Base-by-base conservation (phyloP, 2,113 vertebrate genomes). In the Nothocercus julius region DNA sequence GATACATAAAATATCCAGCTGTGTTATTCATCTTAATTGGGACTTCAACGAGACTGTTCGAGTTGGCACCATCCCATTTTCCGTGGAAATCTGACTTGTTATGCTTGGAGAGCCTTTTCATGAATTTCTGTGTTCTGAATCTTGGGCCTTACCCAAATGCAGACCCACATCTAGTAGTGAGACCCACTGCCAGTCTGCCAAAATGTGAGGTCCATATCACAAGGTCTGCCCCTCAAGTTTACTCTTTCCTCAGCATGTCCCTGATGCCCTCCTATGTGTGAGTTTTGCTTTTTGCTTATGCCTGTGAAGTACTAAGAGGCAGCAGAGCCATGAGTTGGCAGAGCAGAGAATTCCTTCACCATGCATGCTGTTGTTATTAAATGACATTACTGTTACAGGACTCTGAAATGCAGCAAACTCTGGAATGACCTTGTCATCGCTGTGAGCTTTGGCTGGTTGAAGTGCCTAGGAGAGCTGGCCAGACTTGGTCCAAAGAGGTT, bases 1-100 rank as follows among this genome's bases (percentile, higher is more conserved):
- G 93, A 85, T 95, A 68, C 28, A 78, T 94, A 81, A 94, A 94
- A 90, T 94, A 93, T 61, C 76, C 90, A 90, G 85, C 90, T 96
- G 93, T 95, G 93, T 94, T 96, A 90, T 90, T 95, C 73, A 19
- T 92, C 77, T 84, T 94, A 93, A 95, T 90, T 90, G 74, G 69
- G 73, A 75, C 79, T 83, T 93, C 80, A 45, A 85, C 86, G 88
- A 83, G n/a, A 36, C 51, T 93, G 68, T 93, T 78, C 0, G 19
- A 64, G 56, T 90, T 94, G 90, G 85, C 96, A 67, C 47, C 32
- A 11, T 90, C 90, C 88, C 88, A 77, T 95, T 96, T 94, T 96
- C 92, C 66, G 34, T 82, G 87, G 89, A 84, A 93, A 84, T 68
- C 74, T 91, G 64, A 63, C 93, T 47, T 95, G 74, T 96, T 89